These are phyloP conservation scores for Choreutis nemorana DNA, from an alignment of 2,888 invertebrate species.

Conservation along the genomic window DNA sequence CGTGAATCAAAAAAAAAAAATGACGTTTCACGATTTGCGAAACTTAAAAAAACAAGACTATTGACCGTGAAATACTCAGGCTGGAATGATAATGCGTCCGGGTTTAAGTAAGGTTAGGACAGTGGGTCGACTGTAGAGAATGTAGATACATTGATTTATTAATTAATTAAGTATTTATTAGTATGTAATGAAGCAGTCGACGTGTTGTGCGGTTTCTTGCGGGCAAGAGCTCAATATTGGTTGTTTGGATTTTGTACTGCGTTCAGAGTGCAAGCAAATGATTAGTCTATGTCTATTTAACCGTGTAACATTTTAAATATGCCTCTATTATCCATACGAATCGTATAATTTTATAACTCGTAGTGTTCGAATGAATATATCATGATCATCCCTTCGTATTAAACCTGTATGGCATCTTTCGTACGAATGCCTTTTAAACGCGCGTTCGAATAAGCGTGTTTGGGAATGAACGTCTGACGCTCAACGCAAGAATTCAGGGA, in stretches of 20 bases:
- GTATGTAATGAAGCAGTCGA: slow-evolving; percentile 3
- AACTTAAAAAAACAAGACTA: no score
- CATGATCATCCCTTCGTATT: not conserved
- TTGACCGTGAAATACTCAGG: slow-evolving; percentile 9
- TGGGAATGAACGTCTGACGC: no score
- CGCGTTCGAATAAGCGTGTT: slow-evolving; percentile 6
- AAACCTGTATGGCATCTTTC: slow-evolving; percentile 3
- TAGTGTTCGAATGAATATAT: slow-evolving; percentile 2
- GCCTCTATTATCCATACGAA: slow-evolving; percentile 6
- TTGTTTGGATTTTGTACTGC: slow-evolving; percentile 18
- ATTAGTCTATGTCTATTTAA: slow-evolving; percentile 20
- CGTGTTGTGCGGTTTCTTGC: slow-evolving; percentile 14
- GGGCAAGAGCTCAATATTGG: slow-evolving; percentile 11
- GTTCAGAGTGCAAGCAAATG: slow-evolving; percentile 24
- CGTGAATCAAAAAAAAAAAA: no score
- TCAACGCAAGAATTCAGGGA: no score
- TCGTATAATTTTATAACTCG: slow-evolving; percentile 6
- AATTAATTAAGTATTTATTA: no score
- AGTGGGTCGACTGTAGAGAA: not conserved
- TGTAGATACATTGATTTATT: no score
- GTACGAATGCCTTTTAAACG: slow-evolving; percentile 1
- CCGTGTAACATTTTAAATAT: slow-evolving; percentile 10
- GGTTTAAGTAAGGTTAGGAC: slow-evolving; percentile 7
- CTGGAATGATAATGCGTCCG: not conserved
- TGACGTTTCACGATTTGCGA: no score